Evolutionary conservation across 2,888 invertebrate genomes (phyloP).

Genomic region (Heliconius sara): DNA sequence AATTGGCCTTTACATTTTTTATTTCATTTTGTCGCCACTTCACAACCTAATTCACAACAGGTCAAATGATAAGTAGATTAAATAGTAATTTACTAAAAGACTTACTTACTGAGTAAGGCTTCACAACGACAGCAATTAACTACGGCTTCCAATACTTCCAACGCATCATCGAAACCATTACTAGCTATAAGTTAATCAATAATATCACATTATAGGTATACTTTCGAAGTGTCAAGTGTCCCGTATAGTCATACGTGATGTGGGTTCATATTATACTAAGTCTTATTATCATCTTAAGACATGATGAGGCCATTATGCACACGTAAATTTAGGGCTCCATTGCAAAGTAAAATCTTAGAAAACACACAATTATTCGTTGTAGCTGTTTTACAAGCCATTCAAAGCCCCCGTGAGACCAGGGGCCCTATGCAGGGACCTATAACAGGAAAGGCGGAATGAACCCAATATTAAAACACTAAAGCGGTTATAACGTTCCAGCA

Average conservation of each 20-base stretch:
- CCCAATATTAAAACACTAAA: too few species aligned
- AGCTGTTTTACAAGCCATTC: too few species aligned
- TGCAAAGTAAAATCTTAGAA: too few species aligned
- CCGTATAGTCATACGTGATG: not conserved
- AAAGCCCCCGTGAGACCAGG: too few species aligned
- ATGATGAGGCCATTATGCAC: too few species aligned
- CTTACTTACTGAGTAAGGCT: constrained; percentile 25
- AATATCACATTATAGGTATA: not conserved
- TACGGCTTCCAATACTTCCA: constrained; percentile 26
- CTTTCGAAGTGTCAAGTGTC: not conserved
- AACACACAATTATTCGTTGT: too few species aligned
- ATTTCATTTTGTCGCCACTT: constrained; percentile 2
- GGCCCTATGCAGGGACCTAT: too few species aligned
- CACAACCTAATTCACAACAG: constrained; percentile 9
- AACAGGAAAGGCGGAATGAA: too few species aligned
- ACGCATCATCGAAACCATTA: not conserved
- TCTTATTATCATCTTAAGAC: too few species aligned
- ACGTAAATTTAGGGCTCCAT: too few species aligned
- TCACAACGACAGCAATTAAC: constrained; percentile 22
- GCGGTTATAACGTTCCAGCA: too few species aligned
- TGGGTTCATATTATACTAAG: not conserved
- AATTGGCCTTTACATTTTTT: not conserved
- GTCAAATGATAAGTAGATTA: constrained; percentile 35
- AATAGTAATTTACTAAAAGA: constrained; percentile 27
- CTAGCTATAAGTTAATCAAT: not conserved